These are phyloP conservation scores for Neomorphus geoffroyi DNA, from an alignment of 2,797 vertebrate genomes.

Conservation along the genomic window DNA sequence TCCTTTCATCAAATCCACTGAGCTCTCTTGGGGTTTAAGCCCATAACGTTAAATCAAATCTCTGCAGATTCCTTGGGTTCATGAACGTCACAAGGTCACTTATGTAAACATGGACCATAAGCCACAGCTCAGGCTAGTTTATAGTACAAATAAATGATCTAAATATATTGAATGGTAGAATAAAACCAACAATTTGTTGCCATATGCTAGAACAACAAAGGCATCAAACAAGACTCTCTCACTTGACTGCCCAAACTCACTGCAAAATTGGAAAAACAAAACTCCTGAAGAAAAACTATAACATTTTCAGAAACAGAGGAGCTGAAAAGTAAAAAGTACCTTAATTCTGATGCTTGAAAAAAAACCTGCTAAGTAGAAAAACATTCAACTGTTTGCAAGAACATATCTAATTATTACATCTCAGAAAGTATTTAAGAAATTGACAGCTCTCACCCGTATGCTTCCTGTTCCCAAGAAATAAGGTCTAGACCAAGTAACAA, in stretches of 20 bases:
- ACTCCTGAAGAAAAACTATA: rapidly evolving
- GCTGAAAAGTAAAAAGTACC: too few relatives aligned
- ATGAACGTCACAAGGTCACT: neutral
- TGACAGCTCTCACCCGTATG: constrained; percentile 87
- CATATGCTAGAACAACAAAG: neutral
- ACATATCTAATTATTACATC: neutral
- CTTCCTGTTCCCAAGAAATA: constrained; percentile 99
- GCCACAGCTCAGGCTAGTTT: neutral
- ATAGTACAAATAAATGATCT: neutral
- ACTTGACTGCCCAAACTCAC: neutral
- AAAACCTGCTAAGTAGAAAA: neutral
- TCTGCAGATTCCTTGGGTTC: neutral
- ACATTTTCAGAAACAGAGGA: neutral
- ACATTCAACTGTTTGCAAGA: neutral
- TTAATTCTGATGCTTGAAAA: neutral
- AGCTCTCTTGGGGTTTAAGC: neutral
- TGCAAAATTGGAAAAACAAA: neutral
- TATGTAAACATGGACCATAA: neutral
- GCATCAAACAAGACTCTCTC: neutral
- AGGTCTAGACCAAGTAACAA: constrained; percentile 98
- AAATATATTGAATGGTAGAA: neutral
- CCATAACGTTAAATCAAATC: neutral
- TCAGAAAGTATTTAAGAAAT: neutral
- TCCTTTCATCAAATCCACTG: neutral
- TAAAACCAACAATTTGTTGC: neutral